These are phyloP conservation scores for Cepaea nemoralis DNA, from an alignment of 1,140 invertebrate genomes.

Conservation along the genomic window DNA sequence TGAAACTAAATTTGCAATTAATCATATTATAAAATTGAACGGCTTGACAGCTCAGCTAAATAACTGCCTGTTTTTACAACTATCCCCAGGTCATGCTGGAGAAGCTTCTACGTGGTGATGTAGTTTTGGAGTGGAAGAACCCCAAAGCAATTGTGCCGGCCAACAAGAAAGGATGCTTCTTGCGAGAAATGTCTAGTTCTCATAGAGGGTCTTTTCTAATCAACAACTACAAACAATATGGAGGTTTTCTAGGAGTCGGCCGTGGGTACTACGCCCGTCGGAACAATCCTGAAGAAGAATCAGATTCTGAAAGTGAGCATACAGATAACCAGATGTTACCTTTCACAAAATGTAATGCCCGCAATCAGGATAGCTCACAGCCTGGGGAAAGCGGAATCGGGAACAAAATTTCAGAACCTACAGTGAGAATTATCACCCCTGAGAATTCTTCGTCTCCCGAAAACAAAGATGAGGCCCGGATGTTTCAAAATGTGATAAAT, in stretches of 20 bases:
- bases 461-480: neutral
- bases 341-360: neutral
- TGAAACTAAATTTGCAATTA: too few species aligned
- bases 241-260: constrained; percentile 4
- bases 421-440: neutral
- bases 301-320: neutral
- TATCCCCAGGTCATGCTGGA: neutral
- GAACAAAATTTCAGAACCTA: neutral
- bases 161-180: neutral
- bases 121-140: neutral
- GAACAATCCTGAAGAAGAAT: neutral
- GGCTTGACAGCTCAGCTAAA: too few species aligned
- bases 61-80: too few species aligned
- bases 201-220: neutral
- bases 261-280: neutral
- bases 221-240: neutral
- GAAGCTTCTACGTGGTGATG: neutral
- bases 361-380: neutral
- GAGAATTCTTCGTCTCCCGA: neutral
- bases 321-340: neutral
- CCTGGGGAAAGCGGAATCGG: neutral
- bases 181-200: neutral
- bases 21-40: too few species aligned
- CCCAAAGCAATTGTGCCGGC: neutral
- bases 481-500: neutral